Conservation (phyloP, 2,888 invertebrate species). For the Clostera curtula region DNA sequence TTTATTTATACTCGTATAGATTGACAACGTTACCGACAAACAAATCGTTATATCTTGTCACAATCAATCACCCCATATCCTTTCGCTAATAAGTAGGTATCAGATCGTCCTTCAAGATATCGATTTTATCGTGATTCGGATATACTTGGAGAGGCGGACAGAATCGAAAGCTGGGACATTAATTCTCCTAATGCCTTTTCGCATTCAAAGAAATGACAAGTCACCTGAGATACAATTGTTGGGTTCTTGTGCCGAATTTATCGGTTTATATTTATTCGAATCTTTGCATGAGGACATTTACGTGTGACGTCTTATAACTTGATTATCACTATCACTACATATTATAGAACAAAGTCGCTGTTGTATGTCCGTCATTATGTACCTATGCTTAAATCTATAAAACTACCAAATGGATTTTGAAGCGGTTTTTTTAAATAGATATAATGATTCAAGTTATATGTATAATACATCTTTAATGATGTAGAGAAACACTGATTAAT, state of each 20-base stretch:
- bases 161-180: slow-evolving; percentile 40
- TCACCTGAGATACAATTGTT: slow-evolving; percentile 11
- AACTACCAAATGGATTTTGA: too few relatives aligned
- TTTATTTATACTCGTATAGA: too few relatives aligned
- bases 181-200: slow-evolving; percentile 44
- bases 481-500: too few relatives aligned
- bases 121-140: slow-evolving; percentile 23
- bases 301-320: too few relatives aligned
- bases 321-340: too few relatives aligned
- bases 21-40: too few relatives aligned
- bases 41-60: slow-evolving; percentile 2
- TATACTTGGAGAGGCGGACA: slow-evolving; percentile 27
- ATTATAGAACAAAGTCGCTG: too few relatives aligned
- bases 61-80: slow-evolving; percentile 9
- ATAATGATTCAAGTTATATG: too few relatives aligned
- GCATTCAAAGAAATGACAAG: slow-evolving; percentile 27
- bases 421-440: too few relatives aligned
- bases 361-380: too few relatives aligned
- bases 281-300: slow-evolving; percentile 3
- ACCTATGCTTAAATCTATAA: too few relatives aligned
- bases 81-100: slow-evolving; percentile 19
- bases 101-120: slow-evolving; percentile 17
- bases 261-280: slow-evolving; percentile 9
- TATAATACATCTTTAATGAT: too few relatives aligned
- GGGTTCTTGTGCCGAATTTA: slow-evolving; percentile 9